Base-by-base conservation (phyloP, 1,140 invertebrate species). In the Panagrolaimus sp. region DNA sequence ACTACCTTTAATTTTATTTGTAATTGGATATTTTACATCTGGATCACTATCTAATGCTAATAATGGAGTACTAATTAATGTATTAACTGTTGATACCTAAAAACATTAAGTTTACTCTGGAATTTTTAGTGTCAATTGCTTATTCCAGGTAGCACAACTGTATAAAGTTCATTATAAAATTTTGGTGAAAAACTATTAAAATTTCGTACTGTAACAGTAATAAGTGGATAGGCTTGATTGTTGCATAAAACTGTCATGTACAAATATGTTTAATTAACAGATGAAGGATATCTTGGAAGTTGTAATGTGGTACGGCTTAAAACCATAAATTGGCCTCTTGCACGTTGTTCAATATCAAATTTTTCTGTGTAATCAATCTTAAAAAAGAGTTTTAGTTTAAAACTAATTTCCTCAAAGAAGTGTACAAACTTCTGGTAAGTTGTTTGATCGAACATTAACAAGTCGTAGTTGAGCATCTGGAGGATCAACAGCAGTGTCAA, bases 401-500 rank as follows among this genome's bases (percentile, higher is more conserved):
- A 25, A 14, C 44, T 11, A 20, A 23, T 42, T 42, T 14, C 5
- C 14, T 20, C 14, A 13, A 66, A 9, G 51, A 38, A 16, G 27
- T 14, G 13, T 11, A 66, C 43, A 62, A 23, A 66, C 48, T 14
- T 43, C 42, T 31, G 47, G 61, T 31, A 68, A 45, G 23, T 80
- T 78, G 42, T 71, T 73, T 16, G 81, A 80, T 27, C 81, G 65
- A 20, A 83, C 61, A 47, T 72, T 68, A 27, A 66, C 70, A 25
- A 79, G 62, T 42, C 44, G n/a, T 20, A 82, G 63, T 43, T 57
- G 45, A 5, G 77, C 80, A 69, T 77, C 65, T 11, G 79, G 43
- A n/a, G 77, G 77, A 42, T 82, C 80, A 31, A 82, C 79, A 25
- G 78, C 71, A 16, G 79, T 80, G 68, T 79, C 78, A 16, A 82